Base-by-base conservation (phyloP, 1,140 invertebrate species). In the Heliothis subflexa region DNA sequence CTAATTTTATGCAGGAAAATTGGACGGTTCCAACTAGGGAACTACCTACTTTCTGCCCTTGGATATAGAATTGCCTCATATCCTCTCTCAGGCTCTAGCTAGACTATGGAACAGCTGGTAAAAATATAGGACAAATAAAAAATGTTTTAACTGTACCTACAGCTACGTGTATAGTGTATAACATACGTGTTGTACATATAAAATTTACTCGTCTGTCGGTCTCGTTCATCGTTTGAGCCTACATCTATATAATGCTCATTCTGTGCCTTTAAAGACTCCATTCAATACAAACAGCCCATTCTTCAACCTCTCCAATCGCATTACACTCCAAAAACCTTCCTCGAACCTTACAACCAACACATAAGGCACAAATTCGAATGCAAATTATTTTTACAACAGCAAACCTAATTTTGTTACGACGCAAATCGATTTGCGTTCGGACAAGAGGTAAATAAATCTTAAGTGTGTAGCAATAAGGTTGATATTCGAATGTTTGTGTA, bases 191-290 rank as follows among this genome's bases (percentile, higher is more conserved):
- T 57, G 12, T 16, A 57, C 54, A 54, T 16, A 54, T 18, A 16
- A 18, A 21, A 25, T 16, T 9, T 55, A 47, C 33, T 66, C 16
- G 54, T 68, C 13, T 25, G 18, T 18, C 28, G 18, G 49, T 25
- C n/a, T n/a, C 74, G 16, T 66, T 40, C 73, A 21, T 52, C 55
- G 52, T 59, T 50, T 21, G 59, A 49, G 40, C 59, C 14, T 77
- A 47, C 33, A 55, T 68, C 72, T 78, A 88, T 86, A 91, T 89
- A 90, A 89, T 84, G 87, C 82, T 90, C 85, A 90, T 92, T 91
- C 47, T 90, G 86, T 91, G 88, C 86, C 80, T 89, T 88, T 83
- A 90, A 91, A 91, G 88, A 86, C 85, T 90, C 86, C 89, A 92
- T 92, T 92, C 89, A 91, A 78, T 74, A 86, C 78, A 85, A 88